Evolutionary conservation across 2,113 vertebrate species (phyloP), one percentile per base, ranked within the genome.

Genomic region (Clarias magur): DNA sequence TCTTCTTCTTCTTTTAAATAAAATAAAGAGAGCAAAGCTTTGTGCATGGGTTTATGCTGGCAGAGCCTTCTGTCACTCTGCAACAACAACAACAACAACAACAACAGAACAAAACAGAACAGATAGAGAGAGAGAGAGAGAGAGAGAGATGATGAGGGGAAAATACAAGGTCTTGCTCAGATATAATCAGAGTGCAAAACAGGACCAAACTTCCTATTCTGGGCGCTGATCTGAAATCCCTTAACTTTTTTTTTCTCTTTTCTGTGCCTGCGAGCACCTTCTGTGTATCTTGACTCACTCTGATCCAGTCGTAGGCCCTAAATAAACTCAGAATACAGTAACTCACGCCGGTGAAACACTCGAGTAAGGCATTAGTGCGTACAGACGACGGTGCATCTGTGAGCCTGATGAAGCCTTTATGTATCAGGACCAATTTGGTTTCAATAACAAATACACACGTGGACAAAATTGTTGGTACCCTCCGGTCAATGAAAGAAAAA

Each of bases 31-130:
- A 82, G 48, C 76, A 82, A 57, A 76, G 54, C 79, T 81, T 38
- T 70, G 67, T 86, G 78, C 82, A 88, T 21, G 73, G 70, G 75
- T 83, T 86, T 86, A 34, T 67, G 80, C 86, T 73, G 70, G n/a
- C 70, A 65, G 25, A 38, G 82, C 34, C 30, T 65, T 87, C 38
- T 82, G 79, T 30, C 60, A 87, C 13, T 53, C 59, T 56, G 27
- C 57, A 75, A 75, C 59, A 73, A 7, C 30, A 82, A 57, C 34
- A 57, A 68, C 1, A 57, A 68, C 1, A 75, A 75, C 59, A 73
- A 12, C 30, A 82, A 57, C 34, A 57, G 2, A 54, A 68, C 1
- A 72, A 48, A 48, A 48, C 48, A 48, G 48, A 48, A 48, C 48
- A 48, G 48, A 48, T 7, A 48, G 48, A 8, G 2, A 68, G 21